Evolutionary conservation across 2,888 invertebrate genomes (phyloP).

Genomic region (Danaus chrysippus): DNA sequence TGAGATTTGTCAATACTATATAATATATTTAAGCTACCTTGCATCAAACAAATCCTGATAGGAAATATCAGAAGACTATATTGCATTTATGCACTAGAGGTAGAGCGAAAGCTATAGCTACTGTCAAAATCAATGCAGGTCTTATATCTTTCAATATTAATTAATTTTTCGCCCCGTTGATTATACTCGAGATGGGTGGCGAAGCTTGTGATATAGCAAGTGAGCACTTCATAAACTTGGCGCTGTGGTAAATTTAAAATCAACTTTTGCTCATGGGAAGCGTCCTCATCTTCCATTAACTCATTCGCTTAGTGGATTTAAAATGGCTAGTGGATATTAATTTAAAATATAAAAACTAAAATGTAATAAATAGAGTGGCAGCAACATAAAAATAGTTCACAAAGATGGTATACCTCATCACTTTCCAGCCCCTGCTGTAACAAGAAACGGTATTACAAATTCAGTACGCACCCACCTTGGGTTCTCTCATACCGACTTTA

Average conservation of each 20-base stretch:
- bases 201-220: slow-evolving; percentile 66
- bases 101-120: slow-evolving; percentile 32
- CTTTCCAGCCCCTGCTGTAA: slow-evolving; percentile 95
- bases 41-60: slow-evolving; percentile 30
- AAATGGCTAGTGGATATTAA: slow-evolving; percentile 74
- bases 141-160: slow-evolving; percentile 23
- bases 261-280: slow-evolving; percentile 71
- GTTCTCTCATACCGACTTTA: slow-evolving; percentile 55
- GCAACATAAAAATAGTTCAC: slow-evolving; percentile 78
- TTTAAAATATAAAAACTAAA: slow-evolving; percentile 73
- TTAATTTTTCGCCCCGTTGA: slow-evolving; percentile 27
- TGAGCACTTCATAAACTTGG: slow-evolving; percentile 55
- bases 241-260: slow-evolving; percentile 59
- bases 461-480: slow-evolving; percentile 79
- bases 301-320: slow-evolving; percentile 70
- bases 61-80: slow-evolving; percentile 28
- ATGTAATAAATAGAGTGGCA: slow-evolving; percentile 74
- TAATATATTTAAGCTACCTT: slow-evolving; percentile 29
- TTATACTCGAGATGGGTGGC: slow-evolving; percentile 34
- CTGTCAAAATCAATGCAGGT: slow-evolving; percentile 28
- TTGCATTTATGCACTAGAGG: slow-evolving; percentile 31
- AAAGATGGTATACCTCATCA: slow-evolving; percentile 89
- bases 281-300: slow-evolving; percentile 76
- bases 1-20: slow-evolving; percentile 30
- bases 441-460: slow-evolving; percentile 80